Evolutionary conservation across 2,797 vertebrate genomes (phyloP).

Genomic region (Babyrousa celebensis): DNA sequence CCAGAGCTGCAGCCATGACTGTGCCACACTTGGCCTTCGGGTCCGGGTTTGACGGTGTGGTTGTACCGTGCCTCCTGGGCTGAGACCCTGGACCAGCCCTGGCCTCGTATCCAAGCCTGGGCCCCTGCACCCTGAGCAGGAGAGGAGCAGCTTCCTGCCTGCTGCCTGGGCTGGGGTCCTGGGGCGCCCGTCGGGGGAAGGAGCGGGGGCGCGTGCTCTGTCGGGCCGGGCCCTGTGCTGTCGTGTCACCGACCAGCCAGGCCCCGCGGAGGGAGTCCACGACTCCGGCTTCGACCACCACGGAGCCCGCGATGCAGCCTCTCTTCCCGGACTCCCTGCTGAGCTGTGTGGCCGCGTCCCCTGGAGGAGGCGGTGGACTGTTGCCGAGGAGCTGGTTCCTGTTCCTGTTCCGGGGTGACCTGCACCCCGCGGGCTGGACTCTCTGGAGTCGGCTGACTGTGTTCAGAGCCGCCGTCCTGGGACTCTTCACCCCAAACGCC

Average conservation of each 20-base stretch:
- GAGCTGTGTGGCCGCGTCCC: slow-evolving; percentile 82
- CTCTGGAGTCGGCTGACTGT: background rate
- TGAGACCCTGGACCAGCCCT: background rate
- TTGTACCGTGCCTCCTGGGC: background rate
- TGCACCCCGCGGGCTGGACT: accelerated
- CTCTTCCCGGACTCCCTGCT: background rate
- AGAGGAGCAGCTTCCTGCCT: background rate
- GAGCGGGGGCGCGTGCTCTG: too few species aligned
- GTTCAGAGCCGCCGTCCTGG: background rate
- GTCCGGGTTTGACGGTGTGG: background rate
- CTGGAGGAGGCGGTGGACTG: slow-evolving; percentile 81
- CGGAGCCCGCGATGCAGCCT: too few species aligned
- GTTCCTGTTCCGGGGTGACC: background rate
- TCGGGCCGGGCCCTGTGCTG: background rate
- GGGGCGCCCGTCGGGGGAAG: too few species aligned
- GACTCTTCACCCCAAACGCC: background rate
- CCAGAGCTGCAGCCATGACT: background rate
- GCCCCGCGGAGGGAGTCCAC: background rate
- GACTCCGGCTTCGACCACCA: background rate
- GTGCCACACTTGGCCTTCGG: background rate
- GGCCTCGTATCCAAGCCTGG: background rate
- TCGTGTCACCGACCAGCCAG: accelerated
- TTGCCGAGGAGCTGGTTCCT: slow-evolving; percentile 81
- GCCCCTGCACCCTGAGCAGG: background rate
- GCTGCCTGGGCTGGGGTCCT: background rate